Base-by-base conservation (phyloP, 1,140 invertebrate species). In the Cyrtorhinus lividipennis region DNA sequence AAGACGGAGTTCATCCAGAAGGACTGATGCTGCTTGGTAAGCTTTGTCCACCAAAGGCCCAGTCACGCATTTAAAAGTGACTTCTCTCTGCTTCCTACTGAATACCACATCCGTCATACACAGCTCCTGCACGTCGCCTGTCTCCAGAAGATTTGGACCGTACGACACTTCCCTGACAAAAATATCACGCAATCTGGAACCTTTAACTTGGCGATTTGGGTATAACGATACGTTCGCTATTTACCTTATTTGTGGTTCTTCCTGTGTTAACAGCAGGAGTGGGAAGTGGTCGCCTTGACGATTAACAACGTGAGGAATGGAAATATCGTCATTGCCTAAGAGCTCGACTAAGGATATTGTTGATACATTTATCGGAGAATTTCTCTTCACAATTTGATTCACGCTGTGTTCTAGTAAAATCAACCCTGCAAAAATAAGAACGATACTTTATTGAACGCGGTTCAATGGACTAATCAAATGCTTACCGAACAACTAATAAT, bases 121-220 rank as follows among this genome's bases (percentile, higher is more conserved):
- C 72, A 91, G 85, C 66, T 86, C 77, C 58, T 77, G 74, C 1
- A 93, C 67, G 66, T 82, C 76, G 15, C 73, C 75, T 0, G 87
- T 86, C 64, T 82, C 84, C 0, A 77, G 71, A 30, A 87, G 81
- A 73, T 91, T 90, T 22, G 89, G 92, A 53, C 89, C 90, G 73
- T 87, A 90, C 72, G 90, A 92, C n/a, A 88, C 76, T 77, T 92
- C 90, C 66, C 84, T 85, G 66, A 71, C n/a, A n/a, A n/a, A n/a
- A n/a, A n/a, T n/a, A n/a, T n/a, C n/a, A n/a, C n/a, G n/a, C n/a
- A n/a, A n/a, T n/a, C n/a, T n/a, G n/a, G n/a, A n/a, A n/a, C n/a
- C n/a, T n/a, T n/a, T n/a, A n/a, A n/a, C n/a, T n/a, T n/a, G n/a
- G n/a, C n/a, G n/a, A n/a, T n/a, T n/a, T n/a, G n/a, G n/a, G n/a